These are phyloP conservation scores for Adineta ricciae DNA, from an alignment of 2,888 invertebrate genomes.

Conservation along the genomic window DNA sequence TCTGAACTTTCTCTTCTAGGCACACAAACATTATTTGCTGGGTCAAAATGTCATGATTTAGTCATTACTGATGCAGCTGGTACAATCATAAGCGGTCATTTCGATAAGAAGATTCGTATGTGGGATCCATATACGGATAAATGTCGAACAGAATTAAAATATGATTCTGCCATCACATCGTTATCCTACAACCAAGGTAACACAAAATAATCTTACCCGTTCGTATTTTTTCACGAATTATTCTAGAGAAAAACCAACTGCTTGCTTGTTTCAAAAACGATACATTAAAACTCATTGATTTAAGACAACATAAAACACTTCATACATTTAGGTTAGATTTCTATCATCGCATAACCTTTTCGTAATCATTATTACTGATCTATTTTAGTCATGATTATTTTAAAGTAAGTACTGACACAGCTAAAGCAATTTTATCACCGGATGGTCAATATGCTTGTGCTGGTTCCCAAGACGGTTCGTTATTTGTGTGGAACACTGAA, in stretches of 20 bases:
- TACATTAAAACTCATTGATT: slow-evolving; percentile 80
- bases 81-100: slow-evolving; percentile 93
- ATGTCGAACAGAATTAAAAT: slow-evolving; percentile 64
- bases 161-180: slow-evolving; percentile 87
- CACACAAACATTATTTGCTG: slow-evolving; percentile 58
- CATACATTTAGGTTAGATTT: slow-evolving; percentile 69
- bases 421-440: slow-evolving; percentile 70
- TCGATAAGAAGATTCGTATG: slow-evolving; percentile 84
- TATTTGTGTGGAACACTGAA: slow-evolving; percentile 79
- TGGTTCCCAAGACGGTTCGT: slow-evolving; percentile 79
- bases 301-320: slow-evolving; percentile 81
- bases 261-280: slow-evolving; percentile 87
- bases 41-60: slow-evolving; percentile 89
- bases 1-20: slow-evolving; percentile 38
- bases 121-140: slow-evolving; percentile 90
- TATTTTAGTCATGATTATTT: slow-evolving; percentile 75
- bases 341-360: too few species aligned
- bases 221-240: not conserved
- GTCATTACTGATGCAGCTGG: slow-evolving; percentile 57
- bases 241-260: slow-evolving; percentile 72
- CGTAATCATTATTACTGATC: too few species aligned
- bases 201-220: not conserved
- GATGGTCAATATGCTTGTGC: slow-evolving; percentile 70
- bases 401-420: slow-evolving; percentile 87
- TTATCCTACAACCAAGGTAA: slow-evolving; percentile 50